These are phyloP conservation scores for Eulemur mongoz DNA, from an alignment of 2,797 vertebrate genomes.

Conservation along the genomic window DNA sequence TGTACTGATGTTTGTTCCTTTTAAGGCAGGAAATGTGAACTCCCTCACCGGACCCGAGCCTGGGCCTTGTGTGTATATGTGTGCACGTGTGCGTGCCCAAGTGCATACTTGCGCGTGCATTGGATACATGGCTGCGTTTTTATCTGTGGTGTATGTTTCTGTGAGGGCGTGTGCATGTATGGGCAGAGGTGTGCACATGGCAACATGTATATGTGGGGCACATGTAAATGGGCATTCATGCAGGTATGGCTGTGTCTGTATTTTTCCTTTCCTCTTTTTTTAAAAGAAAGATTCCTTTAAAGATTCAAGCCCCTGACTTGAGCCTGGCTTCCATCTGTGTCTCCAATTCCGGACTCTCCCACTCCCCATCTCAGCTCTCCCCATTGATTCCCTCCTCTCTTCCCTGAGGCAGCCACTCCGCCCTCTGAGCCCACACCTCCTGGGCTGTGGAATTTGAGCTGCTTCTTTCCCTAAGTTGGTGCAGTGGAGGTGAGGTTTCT, in stretches of 20 bases:
- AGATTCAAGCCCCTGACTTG: not conserved
- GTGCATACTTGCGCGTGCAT: not conserved
- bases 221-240: not conserved
- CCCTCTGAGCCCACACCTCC: not conserved
- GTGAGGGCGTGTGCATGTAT: not conserved
- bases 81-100: not conserved
- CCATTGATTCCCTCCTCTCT: not conserved
- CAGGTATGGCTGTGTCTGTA: not conserved
- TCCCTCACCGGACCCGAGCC: not conserved
- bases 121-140: not conserved
- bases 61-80: not conserved
- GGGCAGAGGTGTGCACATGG: not conserved
- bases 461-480: not conserved
- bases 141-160: not conserved
- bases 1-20: constrained; percentile 40
- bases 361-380: not conserved
- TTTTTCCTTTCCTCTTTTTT: not conserved
- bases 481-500: not conserved
- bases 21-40: constrained; percentile 45
- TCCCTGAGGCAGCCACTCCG: not conserved
- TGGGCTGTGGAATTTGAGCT: not conserved
- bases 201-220: not conserved
- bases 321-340: not conserved
- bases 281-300: not conserved
- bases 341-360: not conserved